A percentile compares a stretch with the other conserved stretches of the same genome.
These are phyloP conservation scores for Anoncus sp. DNA, from an alignment of 2,888 invertebrate species.

Conservation along the genomic window DNA sequence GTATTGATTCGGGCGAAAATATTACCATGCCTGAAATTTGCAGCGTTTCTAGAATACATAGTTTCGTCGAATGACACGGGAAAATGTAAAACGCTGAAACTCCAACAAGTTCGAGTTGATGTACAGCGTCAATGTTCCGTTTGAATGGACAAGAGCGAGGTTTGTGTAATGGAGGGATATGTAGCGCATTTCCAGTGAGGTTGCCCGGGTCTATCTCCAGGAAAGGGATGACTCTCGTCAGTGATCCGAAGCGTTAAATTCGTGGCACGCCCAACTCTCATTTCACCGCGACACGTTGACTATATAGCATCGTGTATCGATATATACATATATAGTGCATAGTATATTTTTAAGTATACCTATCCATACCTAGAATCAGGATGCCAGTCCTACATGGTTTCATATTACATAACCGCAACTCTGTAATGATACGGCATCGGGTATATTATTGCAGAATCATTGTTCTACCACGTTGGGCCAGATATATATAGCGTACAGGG, in stretches of 20 bases:
- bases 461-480: slow-evolving; percentile 7
- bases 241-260: slow-evolving; percentile 59
- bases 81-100: slow-evolving; percentile 54
- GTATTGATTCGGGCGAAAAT: slow-evolving; percentile 21
- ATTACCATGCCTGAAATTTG: slow-evolving; percentile 26
- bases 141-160: slow-evolving; percentile 39
- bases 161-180: not conserved
- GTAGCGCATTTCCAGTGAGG: slow-evolving; percentile 2
- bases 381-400: not conserved
- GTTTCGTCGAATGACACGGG: slow-evolving; percentile 33
- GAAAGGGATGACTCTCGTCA: slow-evolving; percentile 40
- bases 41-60: not conserved
- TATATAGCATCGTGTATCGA: not conserved
- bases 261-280: slow-evolving; percentile 55
- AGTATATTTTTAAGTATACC: not conserved
- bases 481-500: not conserved
- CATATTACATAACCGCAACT: slow-evolving; percentile 49
- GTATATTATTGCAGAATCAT: slow-evolving; percentile 37
- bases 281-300: slow-evolving; percentile 38
- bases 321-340: not conserved
- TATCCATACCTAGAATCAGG: not conserved
- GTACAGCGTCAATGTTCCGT: slow-evolving; percentile 71
- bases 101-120: slow-evolving; percentile 61
- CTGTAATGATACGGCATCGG: slow-evolving; percentile 56
- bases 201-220: slow-evolving; percentile 6